Base-by-base conservation (phyloP, 2,113 vertebrate species). In the Thinocorus orbignyianus region DNA sequence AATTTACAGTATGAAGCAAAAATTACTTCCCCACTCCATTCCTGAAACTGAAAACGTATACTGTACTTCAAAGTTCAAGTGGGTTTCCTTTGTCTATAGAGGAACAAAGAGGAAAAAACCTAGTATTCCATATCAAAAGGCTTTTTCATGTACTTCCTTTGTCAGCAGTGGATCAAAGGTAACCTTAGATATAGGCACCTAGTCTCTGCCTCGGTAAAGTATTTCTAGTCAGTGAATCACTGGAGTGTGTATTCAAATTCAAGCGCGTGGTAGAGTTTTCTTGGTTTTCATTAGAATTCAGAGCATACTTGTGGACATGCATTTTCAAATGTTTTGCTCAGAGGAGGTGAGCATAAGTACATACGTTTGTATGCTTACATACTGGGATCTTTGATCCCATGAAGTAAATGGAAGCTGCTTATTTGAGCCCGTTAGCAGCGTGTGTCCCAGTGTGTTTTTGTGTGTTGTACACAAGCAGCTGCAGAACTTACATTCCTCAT, bases 151-250 rank as follows among this genome's bases (percentile, higher is more conserved):
- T 76, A 26, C 52, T 86, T 81, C 28, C 49, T 93, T 95, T 96
- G 93, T 94, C 81, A 94, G 54, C 16, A 84, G 51, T 31, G n/a
- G 65, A 94, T 93, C 93, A 96, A 93, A 96, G 90, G 96, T 95
- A 97, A 94, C 77, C 2, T 90, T 96, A 96, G 92, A 94, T 96
- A 90, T 83, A 88, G 61, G 48, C 44, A 90, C 64, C 65, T 65
- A 69, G 65, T 68, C 68, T 90, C 46, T 91, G 48, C 69, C 57
- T 86, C 72, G 39, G 68, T 82, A 30, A 83, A 69, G 61, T 60
- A 49, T 72, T 91, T 90, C 64, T 68, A 57, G 72, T 44, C 52
- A 88, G 71, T 68, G 88, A 93, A 58, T 81, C 51, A 18, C 44
- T 89, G 71, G 20, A 86, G 80, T 41, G 22, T 49, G 61, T 71